Evolutionary conservation across 2,797 vertebrate genomes (phyloP).

Genomic region (Phalanger gymnotis): DNA sequence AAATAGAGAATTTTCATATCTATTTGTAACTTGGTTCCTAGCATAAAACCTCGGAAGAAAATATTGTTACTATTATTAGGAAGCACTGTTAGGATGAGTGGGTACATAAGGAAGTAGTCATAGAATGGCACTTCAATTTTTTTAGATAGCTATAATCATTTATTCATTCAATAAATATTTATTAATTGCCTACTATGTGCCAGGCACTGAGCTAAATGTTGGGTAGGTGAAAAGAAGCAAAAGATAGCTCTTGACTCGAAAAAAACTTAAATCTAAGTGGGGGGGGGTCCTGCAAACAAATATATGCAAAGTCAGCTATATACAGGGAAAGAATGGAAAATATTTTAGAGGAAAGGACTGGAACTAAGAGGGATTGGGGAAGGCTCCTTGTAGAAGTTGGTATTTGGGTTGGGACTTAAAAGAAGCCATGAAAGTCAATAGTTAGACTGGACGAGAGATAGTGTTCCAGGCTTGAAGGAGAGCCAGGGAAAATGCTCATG

Average conservation of each 20-base stretch:
- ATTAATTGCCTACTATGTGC: not conserved
- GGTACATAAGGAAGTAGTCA: fast-evolving
- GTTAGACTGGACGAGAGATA: not conserved
- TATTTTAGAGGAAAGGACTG: not conserved
- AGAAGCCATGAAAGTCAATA: not conserved
- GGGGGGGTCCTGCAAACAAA: not conserved
- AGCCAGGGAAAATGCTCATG: not conserved
- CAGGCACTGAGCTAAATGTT: not conserved
- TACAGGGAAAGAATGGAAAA: not conserved
- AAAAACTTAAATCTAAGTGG: not conserved
- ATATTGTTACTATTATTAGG: fast-evolving
- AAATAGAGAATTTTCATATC: fast-evolving
- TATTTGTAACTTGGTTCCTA: fast-evolving
- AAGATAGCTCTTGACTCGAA: not conserved
- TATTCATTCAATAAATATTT: not conserved
- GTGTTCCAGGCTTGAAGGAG: not conserved
- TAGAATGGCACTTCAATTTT: fast-evolving
- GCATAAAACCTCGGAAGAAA: not conserved
- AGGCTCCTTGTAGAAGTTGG: not conserved
- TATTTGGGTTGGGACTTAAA: not conserved
- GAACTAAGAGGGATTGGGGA: not conserved
- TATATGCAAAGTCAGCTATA: not conserved
- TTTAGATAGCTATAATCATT: fast-evolving
- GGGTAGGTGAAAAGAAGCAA: not conserved
- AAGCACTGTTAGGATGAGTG: fast-evolving